Percentiles rank a stretch among this genome's conserved stretches.
Conservation (phyloP, 2,113 vertebrate species). For the Centropus unirufus region DNA sequence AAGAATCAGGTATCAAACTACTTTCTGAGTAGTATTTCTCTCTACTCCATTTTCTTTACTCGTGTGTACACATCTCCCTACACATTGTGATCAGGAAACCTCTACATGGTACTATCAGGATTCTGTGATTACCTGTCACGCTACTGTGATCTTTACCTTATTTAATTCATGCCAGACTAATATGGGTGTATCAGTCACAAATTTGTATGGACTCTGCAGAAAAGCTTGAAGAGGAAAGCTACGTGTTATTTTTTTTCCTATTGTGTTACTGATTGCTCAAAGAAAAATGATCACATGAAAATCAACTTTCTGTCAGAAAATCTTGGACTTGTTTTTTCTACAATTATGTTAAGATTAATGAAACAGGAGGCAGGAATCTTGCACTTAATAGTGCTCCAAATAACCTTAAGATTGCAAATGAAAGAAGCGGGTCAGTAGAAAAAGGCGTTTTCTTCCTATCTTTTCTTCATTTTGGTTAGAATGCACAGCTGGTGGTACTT, state of each 20-base stretch:
- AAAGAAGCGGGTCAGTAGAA: neutral
- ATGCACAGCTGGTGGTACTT: neutral
- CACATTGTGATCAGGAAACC: neutral
- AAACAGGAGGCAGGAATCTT: neutral
- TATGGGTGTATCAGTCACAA: neutral
- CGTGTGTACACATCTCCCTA: neutral
- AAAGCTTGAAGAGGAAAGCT: neutral
- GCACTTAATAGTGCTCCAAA: neutral
- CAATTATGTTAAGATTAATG: neutral
- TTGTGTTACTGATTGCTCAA: neutral
- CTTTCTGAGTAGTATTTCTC: neutral
- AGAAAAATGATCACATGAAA: neutral
- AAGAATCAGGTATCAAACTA: neutral
- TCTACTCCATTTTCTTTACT: neutral
- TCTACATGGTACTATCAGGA: neutral
- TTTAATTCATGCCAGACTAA: neutral
- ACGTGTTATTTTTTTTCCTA: neutral
- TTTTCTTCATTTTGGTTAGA: neutral
- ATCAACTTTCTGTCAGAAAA: slow-evolving; percentile 7
- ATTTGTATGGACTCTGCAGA: neutral
- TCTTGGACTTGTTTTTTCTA: neutral
- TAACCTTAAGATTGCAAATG: neutral
- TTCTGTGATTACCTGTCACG: neutral
- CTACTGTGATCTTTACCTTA: neutral
- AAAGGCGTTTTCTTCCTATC: neutral